Percentiles rank a stretch among this genome's conserved stretches.
These are phyloP conservation scores for Poecilus cupreus DNA, from an alignment of 2,888 invertebrate genomes.

Conservation along the genomic window DNA sequence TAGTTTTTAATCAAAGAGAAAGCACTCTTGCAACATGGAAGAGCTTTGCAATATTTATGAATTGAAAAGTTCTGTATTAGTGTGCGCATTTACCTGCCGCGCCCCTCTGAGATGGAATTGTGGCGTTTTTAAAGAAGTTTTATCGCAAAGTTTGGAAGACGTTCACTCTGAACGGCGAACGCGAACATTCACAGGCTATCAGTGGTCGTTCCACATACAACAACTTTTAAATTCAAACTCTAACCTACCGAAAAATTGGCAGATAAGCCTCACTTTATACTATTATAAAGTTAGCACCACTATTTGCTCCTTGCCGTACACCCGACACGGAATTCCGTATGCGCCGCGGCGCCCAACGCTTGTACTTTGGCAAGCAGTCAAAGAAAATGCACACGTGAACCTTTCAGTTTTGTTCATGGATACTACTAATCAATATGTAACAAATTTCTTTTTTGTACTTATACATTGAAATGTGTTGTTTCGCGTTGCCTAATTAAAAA, in stretches of 20 bases:
- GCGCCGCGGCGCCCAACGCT: not conserved
- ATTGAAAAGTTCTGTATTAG: slow-evolving; percentile 52
- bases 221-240: slow-evolving; percentile 59
- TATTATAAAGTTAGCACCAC: slow-evolving; percentile 49
- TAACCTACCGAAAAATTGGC: slow-evolving; percentile 58
- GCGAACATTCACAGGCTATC: slow-evolving; percentile 51
- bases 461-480: no score
- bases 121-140: slow-evolving; percentile 53
- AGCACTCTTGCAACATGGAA: slow-evolving; percentile 39
- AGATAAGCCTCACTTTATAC: slow-evolving; percentile 54
- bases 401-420: no score
- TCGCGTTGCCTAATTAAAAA: no score
- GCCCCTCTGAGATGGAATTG: slow-evolving; percentile 47
- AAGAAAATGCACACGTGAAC: no score
- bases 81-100: slow-evolving; percentile 24
- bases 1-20: slow-evolving; percentile 55
- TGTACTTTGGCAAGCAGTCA: not conserved
- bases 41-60: slow-evolving; percentile 40
- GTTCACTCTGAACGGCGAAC: slow-evolving; percentile 7
- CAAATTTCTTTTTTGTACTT: no score
- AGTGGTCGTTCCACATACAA: slow-evolving; percentile 46
- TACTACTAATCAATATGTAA: no score
- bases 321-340: not conserved
- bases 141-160: slow-evolving; percentile 53
- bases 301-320: slow-evolving; percentile 4